Evolutionary conservation across 2,113 vertebrate species (phyloP), one percentile per base, ranked within the genome.

Genomic region (rabbit (Oryctolagus cuniculus)): DNA sequence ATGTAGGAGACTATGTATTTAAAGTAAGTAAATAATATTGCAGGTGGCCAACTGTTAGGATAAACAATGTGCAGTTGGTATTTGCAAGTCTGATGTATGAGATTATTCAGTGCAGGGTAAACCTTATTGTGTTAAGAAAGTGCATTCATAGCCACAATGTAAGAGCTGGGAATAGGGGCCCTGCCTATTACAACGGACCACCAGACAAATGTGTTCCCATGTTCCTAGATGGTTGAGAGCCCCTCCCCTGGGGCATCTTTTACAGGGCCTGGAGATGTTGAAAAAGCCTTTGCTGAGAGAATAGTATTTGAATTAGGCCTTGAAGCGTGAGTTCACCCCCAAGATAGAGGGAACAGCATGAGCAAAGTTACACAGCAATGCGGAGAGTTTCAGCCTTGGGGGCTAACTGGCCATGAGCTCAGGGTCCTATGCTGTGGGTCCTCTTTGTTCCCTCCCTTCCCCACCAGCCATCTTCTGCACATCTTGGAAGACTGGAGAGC

Each of bases 1-100:
- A 36, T 63, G 78, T 83, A 87, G 66, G 66, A 77, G 87, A 92
- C 21, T 11, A 81, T 63, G 55, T 66, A 64, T 53, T 94, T 55
- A 55, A 77, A 64, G 27, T 5, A 55, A 90, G 19, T 36, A 91
- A 87, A 51, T 81, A 44, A 19, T 34, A 72, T 36, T 36, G 38
- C 16, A 53, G 29, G 34, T 74, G 91, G 31, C 61, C 3, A 11
- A 58, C 10, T 21, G 38, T 90, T 93, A 73, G 2, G 77, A 34
- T 27, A 64, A 66, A 58, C 63, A 67, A 34, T 24, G 6, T 25
- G 4, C 73, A 67, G 64, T 51, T 70, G 83, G 27, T 10, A 29
- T 75, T 31, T 69, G 27, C 64, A 81, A 66, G 31, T 66, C 44
- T 34, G 6, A 17, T 49, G 36, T 82, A 36, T 92, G 61, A 15